phyloP scores from a whole-genome alignment of 2,113 vertebrate genomes.

The Bos javanicus region DNA sequence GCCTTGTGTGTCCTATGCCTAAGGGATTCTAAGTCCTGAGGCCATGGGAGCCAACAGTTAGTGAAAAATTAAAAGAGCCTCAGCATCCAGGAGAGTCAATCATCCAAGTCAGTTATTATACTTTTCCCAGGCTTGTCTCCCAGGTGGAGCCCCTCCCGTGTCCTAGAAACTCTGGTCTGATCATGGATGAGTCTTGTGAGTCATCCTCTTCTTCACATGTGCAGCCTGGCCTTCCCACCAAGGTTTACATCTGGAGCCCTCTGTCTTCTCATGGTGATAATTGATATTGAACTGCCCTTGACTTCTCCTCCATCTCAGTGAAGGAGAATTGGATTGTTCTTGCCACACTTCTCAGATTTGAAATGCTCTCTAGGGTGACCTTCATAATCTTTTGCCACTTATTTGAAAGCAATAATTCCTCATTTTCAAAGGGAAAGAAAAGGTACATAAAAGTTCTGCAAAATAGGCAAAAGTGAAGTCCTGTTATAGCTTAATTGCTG shows the following conservation, averaged over 20 bases:
- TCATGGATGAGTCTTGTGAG: too few species aligned
- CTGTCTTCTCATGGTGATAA: background rate
- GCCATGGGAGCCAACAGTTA: rapidly evolving
- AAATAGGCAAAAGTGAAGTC: background rate
- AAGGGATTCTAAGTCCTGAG: background rate
- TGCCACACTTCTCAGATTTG: conserved; percentile 7
- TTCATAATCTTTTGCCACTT: conserved; percentile 46
- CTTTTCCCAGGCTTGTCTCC: background rate
- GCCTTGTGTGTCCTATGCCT: background rate
- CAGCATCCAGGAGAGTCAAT: too few species aligned
- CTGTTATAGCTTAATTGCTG: background rate
- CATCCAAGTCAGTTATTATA: background rate
- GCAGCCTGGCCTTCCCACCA: background rate
- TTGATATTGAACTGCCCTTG: conserved; percentile 10
- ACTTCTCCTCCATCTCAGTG: background rate
- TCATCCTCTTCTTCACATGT: rapidly evolving
- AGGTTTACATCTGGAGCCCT: background rate
- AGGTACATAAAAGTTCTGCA: background rate
- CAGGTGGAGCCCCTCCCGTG: background rate
- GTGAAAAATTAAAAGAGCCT: background rate
- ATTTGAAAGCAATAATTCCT: conserved; percentile 31
- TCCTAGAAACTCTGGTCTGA: background rate
- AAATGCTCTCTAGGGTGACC: background rate
- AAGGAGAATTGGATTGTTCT: conserved; percentile 60
- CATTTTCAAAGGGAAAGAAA: conserved; percentile 43